Conservation (phyloP, 2,113 vertebrate genomes). For the Megaceryle torquata region DNA sequence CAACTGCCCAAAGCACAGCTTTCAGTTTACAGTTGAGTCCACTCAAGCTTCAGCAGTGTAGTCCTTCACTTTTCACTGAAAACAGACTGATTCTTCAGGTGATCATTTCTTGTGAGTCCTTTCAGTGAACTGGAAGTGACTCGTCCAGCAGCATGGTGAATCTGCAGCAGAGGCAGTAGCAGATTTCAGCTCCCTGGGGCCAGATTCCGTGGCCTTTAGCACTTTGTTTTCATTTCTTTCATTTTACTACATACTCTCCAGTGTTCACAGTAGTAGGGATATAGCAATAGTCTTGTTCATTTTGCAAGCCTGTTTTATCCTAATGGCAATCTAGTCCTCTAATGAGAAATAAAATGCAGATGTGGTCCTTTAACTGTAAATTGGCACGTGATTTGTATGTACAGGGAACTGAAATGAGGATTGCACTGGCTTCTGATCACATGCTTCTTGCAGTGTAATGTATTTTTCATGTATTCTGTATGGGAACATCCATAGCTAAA, state of each 20-base stretch:
- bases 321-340: not conserved
- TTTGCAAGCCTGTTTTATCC: not conserved
- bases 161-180: not conserved
- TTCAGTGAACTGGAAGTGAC: not conserved
- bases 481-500: not conserved
- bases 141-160: not conserved
- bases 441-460: constrained; percentile 25
- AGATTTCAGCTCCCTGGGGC: not conserved
- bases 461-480: not conserved
- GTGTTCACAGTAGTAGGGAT: not conserved
- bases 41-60: not conserved
- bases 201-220: not conserved
- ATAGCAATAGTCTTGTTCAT: not conserved
- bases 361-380: not conserved
- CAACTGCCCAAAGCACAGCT: not conserved
- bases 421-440: constrained; percentile 25
- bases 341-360: not conserved
- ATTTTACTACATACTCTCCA: not conserved
- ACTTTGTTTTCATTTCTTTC: not conserved
- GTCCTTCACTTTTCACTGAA: not conserved
- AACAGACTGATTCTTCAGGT: not conserved
- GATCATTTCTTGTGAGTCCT: not conserved
- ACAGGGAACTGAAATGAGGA: not conserved
- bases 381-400: not conserved
- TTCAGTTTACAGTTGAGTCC: not conserved